Percentiles rank a stretch among this genome's conserved stretches.
phyloP scores from a whole-genome alignment of 2,797 vertebrate genomes.

The Anguilla marmorata region DNA sequence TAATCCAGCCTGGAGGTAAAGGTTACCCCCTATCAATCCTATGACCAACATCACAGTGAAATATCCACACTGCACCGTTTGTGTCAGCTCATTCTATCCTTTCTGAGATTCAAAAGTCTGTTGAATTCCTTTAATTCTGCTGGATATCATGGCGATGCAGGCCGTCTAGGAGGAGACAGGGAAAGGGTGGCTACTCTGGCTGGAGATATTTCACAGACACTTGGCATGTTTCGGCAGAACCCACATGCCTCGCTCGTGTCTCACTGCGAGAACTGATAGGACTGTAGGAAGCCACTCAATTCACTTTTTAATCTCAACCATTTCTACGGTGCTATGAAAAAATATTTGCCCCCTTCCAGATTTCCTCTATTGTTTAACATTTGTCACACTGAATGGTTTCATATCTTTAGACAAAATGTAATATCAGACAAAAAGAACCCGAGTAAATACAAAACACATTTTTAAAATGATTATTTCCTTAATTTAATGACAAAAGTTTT shows the following conservation, averaged over 20 bases:
- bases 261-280: not conserved
- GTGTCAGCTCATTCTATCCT: not conserved
- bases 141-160: not conserved
- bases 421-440: too few species aligned
- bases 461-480: too few species aligned
- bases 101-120: not conserved
- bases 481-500: too few species aligned
- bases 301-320: not conserved
- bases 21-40: not conserved
- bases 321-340: not conserved
- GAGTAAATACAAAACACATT: too few species aligned
- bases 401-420: too few species aligned
- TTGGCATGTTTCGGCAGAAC: too few species aligned
- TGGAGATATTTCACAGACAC: too few species aligned
- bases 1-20: conserved; percentile 2
- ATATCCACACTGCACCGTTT: not conserved
- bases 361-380: too few species aligned
- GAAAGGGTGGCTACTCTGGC: not conserved
- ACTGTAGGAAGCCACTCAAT: not conserved
- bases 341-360: too few species aligned
- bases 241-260: not conserved
- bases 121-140: not conserved
- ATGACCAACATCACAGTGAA: conserved; percentile 19
- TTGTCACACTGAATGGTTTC: too few species aligned
- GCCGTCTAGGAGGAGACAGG: not conserved